A percentile compares a stretch with the other conserved stretches of the same genome.
phyloP scores from a whole-genome alignment of 2,113 vertebrate genomes.

The Cyanoramphus novaezelandiae region DNA sequence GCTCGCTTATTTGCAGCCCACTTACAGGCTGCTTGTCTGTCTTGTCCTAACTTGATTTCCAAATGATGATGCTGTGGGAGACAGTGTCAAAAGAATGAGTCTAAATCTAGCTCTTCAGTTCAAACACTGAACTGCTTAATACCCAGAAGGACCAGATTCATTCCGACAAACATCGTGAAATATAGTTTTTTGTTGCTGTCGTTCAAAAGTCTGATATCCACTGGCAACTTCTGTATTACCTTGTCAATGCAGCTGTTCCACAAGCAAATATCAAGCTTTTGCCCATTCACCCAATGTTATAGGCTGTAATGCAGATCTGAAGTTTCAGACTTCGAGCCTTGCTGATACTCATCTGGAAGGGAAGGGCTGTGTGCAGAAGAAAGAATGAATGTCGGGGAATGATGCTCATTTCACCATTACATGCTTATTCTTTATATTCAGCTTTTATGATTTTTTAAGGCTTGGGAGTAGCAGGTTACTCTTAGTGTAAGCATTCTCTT shows the following conservation, averaged over 20 bases:
- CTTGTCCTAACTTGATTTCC: background rate
- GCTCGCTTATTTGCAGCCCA: background rate
- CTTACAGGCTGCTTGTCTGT: background rate
- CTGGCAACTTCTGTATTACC: background rate
- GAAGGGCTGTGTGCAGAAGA: background rate
- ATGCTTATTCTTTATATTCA: background rate
- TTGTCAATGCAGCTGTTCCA: background rate
- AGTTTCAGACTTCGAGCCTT: background rate
- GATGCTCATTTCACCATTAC: background rate
- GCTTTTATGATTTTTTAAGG: background rate
- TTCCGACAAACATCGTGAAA: background rate
- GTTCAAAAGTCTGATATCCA: background rate
- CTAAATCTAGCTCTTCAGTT: background rate
- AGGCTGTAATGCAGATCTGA: background rate
- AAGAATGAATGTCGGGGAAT: background rate
- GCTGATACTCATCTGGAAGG: background rate
- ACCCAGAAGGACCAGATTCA: background rate
- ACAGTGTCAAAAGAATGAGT: background rate
- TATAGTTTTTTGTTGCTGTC: background rate
- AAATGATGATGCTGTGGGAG: background rate
- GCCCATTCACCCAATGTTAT: background rate
- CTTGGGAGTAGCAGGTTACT: background rate
- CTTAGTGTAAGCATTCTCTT: background rate
- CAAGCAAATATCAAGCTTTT: background rate
- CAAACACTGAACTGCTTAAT: background rate